Percentiles rank a stretch among this genome's conserved stretches.
phyloP scores from a whole-genome alignment of 1,140 invertebrate species.

The Ladona fulva region DNA sequence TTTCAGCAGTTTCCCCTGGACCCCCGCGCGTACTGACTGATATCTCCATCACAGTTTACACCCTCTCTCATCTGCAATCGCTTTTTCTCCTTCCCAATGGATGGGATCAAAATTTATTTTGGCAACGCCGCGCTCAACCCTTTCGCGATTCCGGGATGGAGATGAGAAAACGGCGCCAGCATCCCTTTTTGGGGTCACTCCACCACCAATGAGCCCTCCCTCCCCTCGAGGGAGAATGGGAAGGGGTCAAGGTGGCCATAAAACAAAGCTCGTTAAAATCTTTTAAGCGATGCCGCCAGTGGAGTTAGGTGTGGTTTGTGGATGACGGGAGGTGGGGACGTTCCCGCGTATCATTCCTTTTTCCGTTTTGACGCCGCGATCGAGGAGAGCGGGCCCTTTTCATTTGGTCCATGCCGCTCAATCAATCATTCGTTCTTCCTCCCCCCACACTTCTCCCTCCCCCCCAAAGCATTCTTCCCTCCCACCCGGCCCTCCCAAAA shows the following conservation, averaged over 20 bases:
- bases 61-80: no score
- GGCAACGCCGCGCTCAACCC: no score
- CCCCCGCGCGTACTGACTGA: no score
- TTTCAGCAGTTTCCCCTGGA: no score
- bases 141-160: no score
- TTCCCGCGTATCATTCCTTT: not conserved
- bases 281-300: not conserved
- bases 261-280: constrained; percentile 10
- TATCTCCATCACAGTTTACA: no score
- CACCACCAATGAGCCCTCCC: no score
- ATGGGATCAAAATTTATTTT: no score
- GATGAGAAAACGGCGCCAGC: no score
- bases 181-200: no score
- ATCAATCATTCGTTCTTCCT: not conserved
- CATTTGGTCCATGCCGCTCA: not conserved
- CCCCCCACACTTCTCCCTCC: not conserved
- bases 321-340: not conserved
- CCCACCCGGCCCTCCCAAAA: not conserved
- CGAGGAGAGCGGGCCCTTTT: not conserved
- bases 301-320: not conserved
- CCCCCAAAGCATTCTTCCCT: not conserved
- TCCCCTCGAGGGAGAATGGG: not conserved
- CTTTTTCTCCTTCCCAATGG: no score
- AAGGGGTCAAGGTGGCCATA: not conserved
- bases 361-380: not conserved